Conservation (phyloP, 2,797 vertebrate genomes). For the Leptodactylus fallax region DNA sequence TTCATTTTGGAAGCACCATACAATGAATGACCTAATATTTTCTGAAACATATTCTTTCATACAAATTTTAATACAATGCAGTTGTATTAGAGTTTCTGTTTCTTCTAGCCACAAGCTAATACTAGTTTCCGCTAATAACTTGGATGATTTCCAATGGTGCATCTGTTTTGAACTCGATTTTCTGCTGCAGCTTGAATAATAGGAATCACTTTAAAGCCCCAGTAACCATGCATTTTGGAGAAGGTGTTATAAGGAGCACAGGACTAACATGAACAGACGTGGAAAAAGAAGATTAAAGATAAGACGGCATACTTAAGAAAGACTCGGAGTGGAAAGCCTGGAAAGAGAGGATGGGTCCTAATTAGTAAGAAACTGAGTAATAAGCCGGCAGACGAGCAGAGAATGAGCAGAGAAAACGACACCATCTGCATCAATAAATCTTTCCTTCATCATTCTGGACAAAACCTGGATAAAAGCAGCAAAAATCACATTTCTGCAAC, state of each 20-base stretch:
- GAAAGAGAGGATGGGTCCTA: not conserved
- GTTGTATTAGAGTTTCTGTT: not conserved
- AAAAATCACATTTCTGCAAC: slow-evolving; percentile 7
- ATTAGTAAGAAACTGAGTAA: slow-evolving; percentile 4
- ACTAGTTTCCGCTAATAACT: not conserved
- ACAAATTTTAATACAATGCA: not conserved
- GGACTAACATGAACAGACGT: not conserved
- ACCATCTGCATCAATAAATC: slow-evolving; percentile 20
- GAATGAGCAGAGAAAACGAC: not conserved
- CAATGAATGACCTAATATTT: not conserved
- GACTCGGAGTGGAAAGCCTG: not conserved
- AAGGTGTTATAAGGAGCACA: not conserved
- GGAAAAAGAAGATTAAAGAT: slow-evolving; percentile 9
- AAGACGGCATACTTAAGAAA: not conserved
- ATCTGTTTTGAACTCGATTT: not conserved
- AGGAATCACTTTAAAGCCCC: not conserved
- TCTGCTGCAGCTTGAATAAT: not conserved
- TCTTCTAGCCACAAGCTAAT: not conserved
- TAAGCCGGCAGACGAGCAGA: not conserved
- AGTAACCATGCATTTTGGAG: not conserved
- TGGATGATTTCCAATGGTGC: not conserved
- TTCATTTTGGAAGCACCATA: not conserved
- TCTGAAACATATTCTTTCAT: not conserved
- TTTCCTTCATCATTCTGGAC: not conserved
- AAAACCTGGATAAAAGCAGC: slow-evolving; percentile 4